Evolutionary conservation across 2,113 vertebrate genomes (phyloP), one percentile per base, ranked within the genome.

Genomic region (Lathamus discolor): DNA sequence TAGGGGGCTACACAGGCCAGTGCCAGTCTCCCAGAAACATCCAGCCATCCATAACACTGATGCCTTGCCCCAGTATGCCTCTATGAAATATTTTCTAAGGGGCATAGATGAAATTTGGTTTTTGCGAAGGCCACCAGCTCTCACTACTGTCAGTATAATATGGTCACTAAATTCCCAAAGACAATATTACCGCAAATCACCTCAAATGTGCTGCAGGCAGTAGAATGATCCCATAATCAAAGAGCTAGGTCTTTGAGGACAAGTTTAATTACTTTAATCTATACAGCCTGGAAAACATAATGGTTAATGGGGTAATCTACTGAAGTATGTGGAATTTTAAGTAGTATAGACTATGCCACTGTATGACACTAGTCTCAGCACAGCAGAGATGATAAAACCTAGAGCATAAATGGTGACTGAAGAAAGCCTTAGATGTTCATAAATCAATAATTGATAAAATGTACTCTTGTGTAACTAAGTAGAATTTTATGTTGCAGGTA

Each of bases 401-500:
- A 75, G 77, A 96, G 68, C 81, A 94, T 97, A 97, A 97, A 95
- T 94, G 83, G 93, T 91, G 75, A 94, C 97, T 89, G 77, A 75
- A 96, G 79, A 89, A 96, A 96, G 74, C 10, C 54, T 97, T 96
- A 90, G 90, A 87, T 97, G 95, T 96, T 95, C 93, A 96, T 97
- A 97, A 97, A 97, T 97, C 97, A 97, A 96, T 97, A 97, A 97
- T 90, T 98, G 95, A 97, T 97, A 97, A 97, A 97, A 96, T 1
- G 61, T 96, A 93, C 75, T 95, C 88, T 68, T 84, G 95, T 97
- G 95, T 95, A 98, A 93, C 96, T 95, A 97, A 96, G 95, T 88
- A 91, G 93, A 91, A 90, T 97, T 96, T 96, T 93, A 96, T 96
- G 94, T 91, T 93, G 92, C 92, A 95, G 89, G 88, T 95, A 86